A percentile compares a stretch with the other conserved stretches of the same genome.
These are phyloP conservation scores for Linyphia triangularis DNA, from an alignment of 2,888 invertebrate species.

Conservation along the genomic window DNA sequence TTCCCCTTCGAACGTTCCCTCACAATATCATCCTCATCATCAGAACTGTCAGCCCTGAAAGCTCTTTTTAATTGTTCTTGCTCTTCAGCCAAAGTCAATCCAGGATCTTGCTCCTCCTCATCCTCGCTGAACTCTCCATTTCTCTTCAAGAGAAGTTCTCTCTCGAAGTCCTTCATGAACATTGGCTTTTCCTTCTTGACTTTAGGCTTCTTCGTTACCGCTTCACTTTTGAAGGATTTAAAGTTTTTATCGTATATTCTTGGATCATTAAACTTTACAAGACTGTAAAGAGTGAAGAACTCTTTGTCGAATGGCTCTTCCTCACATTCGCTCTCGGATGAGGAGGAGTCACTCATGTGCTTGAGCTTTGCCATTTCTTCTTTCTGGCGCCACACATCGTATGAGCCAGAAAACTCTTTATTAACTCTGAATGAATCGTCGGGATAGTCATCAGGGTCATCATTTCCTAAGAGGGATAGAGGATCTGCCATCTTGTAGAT, in stretches of 20 bases:
- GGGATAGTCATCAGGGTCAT: conserved; percentile 40
- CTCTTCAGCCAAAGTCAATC: conserved; percentile 83
- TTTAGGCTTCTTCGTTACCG: conserved; percentile 33
- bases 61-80: conserved; percentile 85
- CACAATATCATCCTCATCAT: conserved; percentile 79
- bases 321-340: conserved; percentile 74
- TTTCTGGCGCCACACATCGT: conserved; percentile 90
- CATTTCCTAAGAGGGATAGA: conserved; percentile 23
- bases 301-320: conserved; percentile 84
- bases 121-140: conserved; percentile 83
- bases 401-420: conserved; percentile 89
- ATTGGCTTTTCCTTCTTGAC: conserved; percentile 82
- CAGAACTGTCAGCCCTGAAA: conserved; percentile 83
- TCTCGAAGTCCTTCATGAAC: conserved; percentile 88
- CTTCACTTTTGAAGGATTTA: conserved; percentile 84
- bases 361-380: conserved; percentile 86
- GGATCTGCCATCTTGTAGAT: conserved; percentile 41
- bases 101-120: conserved; percentile 78
- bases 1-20: conserved; percentile 76
- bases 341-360: conserved; percentile 44
- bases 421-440: conserved; percentile 84
- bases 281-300: conserved; percentile 91
- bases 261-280: conserved; percentile 92
- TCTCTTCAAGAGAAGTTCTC: conserved; percentile 86
- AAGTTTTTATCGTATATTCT: conserved; percentile 89